Base-by-base conservation (phyloP, 2,113 vertebrate genomes). In the Hyperopisus bebe region DNA sequence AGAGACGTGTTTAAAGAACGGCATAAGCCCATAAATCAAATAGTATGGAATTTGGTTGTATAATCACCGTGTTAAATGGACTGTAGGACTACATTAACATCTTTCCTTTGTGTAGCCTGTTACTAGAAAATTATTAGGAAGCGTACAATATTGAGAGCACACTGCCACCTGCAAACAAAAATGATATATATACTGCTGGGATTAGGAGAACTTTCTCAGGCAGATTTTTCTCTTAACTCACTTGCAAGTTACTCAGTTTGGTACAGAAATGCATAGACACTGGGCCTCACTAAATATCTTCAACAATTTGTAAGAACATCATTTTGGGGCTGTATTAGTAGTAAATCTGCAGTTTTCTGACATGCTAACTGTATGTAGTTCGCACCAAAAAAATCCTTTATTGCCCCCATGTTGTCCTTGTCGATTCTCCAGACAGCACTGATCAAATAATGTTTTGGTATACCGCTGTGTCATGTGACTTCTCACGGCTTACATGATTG, bases 11-110 rank as follows among this genome's bases (percentile, higher is more conserved):
- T 82, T 58, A 62, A 91, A 48, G 55, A 55, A 87, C 17, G 48
- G 88, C 83, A 90, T 53, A 51, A 90, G 21, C 50, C 55, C 91
- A 91, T 90, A 90, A 90, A 91, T 91, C 91, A 90, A 11, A 90
- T 27, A 50, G 2, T 15, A 88, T 24, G 58, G 50, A 77, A 48
- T 85, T 85, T 17, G 86, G 86, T 86, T 87, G 86, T 80, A 58
- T 58, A 89, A 89, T 90, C 74, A 47, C 39, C 24, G 35, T 89
- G 91, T 88, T 91, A 90, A 89, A 91, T 91, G 91, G 80, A 19
- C 90, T 90, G 90, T 88, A 89, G 88, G 17, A 3, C 31, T n/a
- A 42, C 31, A 55, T 39, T 89, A 88, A 62, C 88, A 84, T 62
- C 24, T 35, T 35, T 86, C 83, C 53, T 88, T 58, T 50, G 62